phyloP scores from a whole-genome alignment of 2,888 invertebrate genomes.

The Carcina quercana region DNA sequence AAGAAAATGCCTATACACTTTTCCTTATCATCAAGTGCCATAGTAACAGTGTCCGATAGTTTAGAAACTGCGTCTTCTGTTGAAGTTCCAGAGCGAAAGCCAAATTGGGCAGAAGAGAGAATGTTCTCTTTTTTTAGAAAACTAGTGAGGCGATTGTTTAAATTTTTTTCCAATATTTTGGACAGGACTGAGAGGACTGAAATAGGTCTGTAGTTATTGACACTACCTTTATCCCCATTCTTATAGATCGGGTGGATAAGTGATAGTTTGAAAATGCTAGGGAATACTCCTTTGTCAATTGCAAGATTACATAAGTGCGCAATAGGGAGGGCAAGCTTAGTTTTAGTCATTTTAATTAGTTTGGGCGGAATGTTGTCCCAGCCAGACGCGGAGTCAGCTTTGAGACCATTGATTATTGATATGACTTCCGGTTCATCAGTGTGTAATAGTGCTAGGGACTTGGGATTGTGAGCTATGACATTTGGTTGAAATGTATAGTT shows the following conservation, averaged over 20 bases:
- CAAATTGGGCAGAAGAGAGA: slow-evolving; percentile 3
- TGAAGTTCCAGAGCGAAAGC: slow-evolving; percentile 4
- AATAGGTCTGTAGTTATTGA: slow-evolving; percentile 12
- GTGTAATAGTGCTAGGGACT: not conserved
- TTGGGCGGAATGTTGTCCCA: not conserved
- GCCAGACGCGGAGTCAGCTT: not conserved
- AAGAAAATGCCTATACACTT: not conserved
- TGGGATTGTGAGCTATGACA: not conserved
- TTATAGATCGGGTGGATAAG: slow-evolving; percentile 9
- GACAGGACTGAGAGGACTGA: slow-evolving; percentile 8
- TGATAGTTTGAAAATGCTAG: slow-evolving; percentile 6
- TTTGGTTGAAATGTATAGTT: not conserved
- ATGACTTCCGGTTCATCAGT: not conserved
- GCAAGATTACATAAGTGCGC: slow-evolving; percentile 7
- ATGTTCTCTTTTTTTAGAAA: not conserved
- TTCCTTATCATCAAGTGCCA: slow-evolving; percentile 1
- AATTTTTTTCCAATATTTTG: slow-evolving; percentile 11
- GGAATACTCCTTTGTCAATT: slow-evolving; percentile 7
- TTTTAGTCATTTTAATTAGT: not conserved
- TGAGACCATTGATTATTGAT: not conserved
- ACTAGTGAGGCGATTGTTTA: slow-evolving; percentile 11
- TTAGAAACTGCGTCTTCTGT: slow-evolving; percentile 7
- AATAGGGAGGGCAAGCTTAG: not conserved
- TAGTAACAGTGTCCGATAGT: slow-evolving; percentile 1
- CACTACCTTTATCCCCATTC: slow-evolving; percentile 6